Base-by-base conservation (phyloP, 2,797 vertebrate species). In the Eulemur albifrons region DNA sequence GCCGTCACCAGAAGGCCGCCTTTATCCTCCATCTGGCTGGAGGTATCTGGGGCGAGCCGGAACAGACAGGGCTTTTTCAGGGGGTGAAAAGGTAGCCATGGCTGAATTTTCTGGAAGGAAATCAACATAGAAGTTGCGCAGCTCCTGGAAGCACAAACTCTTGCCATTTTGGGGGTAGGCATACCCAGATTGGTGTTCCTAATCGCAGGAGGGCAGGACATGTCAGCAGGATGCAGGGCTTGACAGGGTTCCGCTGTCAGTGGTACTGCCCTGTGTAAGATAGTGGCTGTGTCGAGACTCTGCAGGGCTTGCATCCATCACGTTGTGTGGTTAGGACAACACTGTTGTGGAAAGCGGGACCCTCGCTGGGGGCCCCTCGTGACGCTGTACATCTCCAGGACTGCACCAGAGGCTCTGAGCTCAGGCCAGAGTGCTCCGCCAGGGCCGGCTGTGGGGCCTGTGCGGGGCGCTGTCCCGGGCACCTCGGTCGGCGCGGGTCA, bases 61-160 rank as follows among this genome's bases (percentile, higher is more conserved):
- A 32, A 48, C 45, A 87, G 61, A 35, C 32, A 59, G 48, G 35
- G 32, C 83, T 96, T 72, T 86, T 77, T 79, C 75, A 21, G 63
- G 79, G 69, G 57, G 17, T 4, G 12, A 84, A 81, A 63, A 63
- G 21, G 38, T 38, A 48, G 89, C 59, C 7, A n/a, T 20, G 86
- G 88, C 70, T 48, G 21, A 54, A 4, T 93, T 93, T 90, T 86
- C 95, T 80, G 15, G 85, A 96, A 94, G 81, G 14, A 25, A 43
- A 91, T 94, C n/a, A 20, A 13, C 3, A 5, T 38, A 85, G 93
- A 80, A 76, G 72, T 15, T 0, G 5, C 63, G 59, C 65, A 52
- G 38, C 48, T 73, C 88, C 84, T 52, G 17, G 63, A 82, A 91
- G 9, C 35, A 18, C 30, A 77, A 57, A 13, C 35, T 83, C 2